phyloP scores from a whole-genome alignment of 2,113 vertebrate species.

The Petrocephalus microphthalmus region DNA sequence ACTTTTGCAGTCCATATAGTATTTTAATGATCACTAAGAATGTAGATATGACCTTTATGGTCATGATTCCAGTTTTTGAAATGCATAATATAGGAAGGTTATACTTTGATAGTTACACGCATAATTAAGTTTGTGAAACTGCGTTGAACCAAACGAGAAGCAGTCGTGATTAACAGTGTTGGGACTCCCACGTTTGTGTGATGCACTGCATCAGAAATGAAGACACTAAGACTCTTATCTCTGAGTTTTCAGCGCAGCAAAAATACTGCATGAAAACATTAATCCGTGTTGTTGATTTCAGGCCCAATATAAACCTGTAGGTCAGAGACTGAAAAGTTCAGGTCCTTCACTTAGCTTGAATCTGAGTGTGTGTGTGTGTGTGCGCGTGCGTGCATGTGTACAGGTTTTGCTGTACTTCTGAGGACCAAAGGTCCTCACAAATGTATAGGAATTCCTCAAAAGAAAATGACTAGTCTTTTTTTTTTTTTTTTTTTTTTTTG shows the following conservation, averaged over 20 bases:
- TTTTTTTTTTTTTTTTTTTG: too few species aligned
- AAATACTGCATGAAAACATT: not conserved
- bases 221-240: not conserved
- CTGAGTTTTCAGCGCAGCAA: not conserved
- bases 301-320: not conserved
- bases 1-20: not conserved
- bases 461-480: too few species aligned
- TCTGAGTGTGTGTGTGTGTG: conserved; percentile 51
- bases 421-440: too few species aligned
- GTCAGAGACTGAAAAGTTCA: conserved; percentile 17
- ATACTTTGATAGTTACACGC: not conserved
- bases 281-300: not conserved
- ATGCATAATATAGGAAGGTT: not conserved
- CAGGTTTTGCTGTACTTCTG: too few species aligned
- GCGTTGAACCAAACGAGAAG: not conserved
- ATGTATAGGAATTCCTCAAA: too few species aligned
- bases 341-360: conserved; percentile 26
- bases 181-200: not conserved
- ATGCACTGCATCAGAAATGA: not conserved
- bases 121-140: not conserved
- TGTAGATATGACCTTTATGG: not conserved
- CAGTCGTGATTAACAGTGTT: not conserved
- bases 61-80: not conserved
- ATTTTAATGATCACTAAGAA: not conserved
- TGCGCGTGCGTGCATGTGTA: conserved; percentile 63